These are phyloP conservation scores for Dipodomys ordii DNA, from an alignment of 2,113 vertebrate genomes.

Conservation along the genomic window DNA sequence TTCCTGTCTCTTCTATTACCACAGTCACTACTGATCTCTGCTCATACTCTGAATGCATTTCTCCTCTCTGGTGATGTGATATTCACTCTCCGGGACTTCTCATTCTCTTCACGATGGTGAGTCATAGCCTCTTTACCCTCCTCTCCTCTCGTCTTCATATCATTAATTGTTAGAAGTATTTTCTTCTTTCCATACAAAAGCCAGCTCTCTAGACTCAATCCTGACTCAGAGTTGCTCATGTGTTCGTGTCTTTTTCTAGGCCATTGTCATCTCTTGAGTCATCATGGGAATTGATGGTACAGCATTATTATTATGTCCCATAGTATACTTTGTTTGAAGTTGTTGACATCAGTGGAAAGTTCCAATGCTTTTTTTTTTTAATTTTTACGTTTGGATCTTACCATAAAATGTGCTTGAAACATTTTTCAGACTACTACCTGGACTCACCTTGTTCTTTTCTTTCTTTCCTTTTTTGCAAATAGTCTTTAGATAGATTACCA, in stretches of 20 bases:
- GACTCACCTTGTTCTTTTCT: not conserved
- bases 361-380: not conserved
- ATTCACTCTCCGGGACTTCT: not conserved
- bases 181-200: not conserved
- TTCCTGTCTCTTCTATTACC: not conserved
- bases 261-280: not conserved
- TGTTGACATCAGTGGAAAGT: not conserved
- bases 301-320: not conserved
- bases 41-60: not conserved
- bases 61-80: not conserved
- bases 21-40: not conserved
- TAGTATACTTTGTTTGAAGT: not conserved
- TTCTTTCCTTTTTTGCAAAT: not conserved
- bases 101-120: not conserved
- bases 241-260: not conserved
- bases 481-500: not conserved
- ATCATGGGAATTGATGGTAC: not conserved
- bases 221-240: not conserved
- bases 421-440: not conserved
- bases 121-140: not conserved
- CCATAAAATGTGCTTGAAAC: not conserved
- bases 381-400: not conserved
- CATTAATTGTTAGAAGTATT: not conserved
- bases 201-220: not conserved
- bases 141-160: not conserved